These are phyloP conservation scores for Pherbina coryleti DNA, from an alignment of 2,888 invertebrate genomes.

Conservation along the genomic window DNA sequence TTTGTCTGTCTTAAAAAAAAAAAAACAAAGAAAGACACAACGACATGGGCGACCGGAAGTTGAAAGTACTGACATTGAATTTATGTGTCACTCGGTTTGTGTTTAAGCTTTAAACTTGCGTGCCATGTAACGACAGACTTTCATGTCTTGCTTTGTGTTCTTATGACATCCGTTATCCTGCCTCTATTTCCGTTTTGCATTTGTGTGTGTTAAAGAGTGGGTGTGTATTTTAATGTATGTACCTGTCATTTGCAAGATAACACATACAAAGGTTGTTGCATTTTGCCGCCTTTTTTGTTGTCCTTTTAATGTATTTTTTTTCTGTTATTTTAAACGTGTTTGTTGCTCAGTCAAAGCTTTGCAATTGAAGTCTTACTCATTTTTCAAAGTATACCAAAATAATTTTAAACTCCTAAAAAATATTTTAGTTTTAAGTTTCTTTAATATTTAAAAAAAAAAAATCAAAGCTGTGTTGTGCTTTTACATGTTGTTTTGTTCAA, in stretches of 20 bases:
- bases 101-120: neutral
- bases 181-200: neutral
- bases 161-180: neutral
- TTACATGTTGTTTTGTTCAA: too few species aligned
- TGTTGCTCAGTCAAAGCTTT: too few species aligned
- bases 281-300: neutral
- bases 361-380: too few species aligned
- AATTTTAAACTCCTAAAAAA: too few species aligned
- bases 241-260: slow-evolving; percentile 36
- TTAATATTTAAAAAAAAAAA: too few species aligned
- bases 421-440: too few species aligned
- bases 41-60: slow-evolving; percentile 14
- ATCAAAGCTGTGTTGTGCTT: too few species aligned
- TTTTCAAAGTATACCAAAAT: too few species aligned
- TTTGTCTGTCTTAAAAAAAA: too few species aligned
- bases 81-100: slow-evolving; percentile 51
- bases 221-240: neutral
- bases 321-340: neutral
- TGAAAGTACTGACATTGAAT: slow-evolving; percentile 57
- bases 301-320: neutral
- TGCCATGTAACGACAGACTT: neutral
- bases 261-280: slow-evolving; percentile 37
- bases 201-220: neutral
- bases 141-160: neutral
- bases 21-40: neutral